Conservation (phyloP, 2,888 invertebrate genomes). For the Rhynchonema sp. region DNA sequence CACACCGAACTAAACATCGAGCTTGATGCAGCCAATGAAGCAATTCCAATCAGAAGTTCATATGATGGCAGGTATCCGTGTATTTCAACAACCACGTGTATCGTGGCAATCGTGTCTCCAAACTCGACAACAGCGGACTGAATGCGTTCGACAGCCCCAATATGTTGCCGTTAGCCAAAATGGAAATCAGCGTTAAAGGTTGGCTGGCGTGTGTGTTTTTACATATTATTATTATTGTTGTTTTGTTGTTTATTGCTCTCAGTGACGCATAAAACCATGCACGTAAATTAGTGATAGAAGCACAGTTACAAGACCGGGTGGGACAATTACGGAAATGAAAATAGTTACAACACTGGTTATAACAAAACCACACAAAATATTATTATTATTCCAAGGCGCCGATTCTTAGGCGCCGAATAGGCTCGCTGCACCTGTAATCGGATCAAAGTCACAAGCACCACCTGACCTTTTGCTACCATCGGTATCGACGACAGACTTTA, state of each 20-base stretch:
- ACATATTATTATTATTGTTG: too few relatives aligned
- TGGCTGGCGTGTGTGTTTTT: too few relatives aligned
- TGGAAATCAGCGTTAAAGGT: constrained; percentile 59
- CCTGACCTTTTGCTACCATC: too few relatives aligned
- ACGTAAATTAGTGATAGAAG: too few relatives aligned
- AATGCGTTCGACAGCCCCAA: constrained; percentile 74
- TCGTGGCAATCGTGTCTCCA: constrained; percentile 68
- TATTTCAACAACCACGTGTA: constrained; percentile 69
- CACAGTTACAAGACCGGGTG: background rate
- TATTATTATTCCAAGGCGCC: background rate
- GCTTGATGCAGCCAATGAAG: background rate
- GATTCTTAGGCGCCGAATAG: too few relatives aligned
- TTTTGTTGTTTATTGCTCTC: too few relatives aligned
- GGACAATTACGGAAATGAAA: background rate
- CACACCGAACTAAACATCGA: background rate
- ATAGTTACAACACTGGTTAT: too few relatives aligned
- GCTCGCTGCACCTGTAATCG: too few relatives aligned
- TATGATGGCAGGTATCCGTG: constrained; percentile 38
- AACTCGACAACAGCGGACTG: constrained; percentile 45
- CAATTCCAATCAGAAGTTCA: background rate
- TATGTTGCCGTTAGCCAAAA: constrained; percentile 54
- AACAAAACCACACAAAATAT: background rate
- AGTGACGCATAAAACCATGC: too few relatives aligned
- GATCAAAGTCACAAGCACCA: too few relatives aligned
- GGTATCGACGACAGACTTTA: background rate